phyloP scores from a whole-genome alignment of 2,113 vertebrate species.

The Nerophis lumbriciformis region DNA sequence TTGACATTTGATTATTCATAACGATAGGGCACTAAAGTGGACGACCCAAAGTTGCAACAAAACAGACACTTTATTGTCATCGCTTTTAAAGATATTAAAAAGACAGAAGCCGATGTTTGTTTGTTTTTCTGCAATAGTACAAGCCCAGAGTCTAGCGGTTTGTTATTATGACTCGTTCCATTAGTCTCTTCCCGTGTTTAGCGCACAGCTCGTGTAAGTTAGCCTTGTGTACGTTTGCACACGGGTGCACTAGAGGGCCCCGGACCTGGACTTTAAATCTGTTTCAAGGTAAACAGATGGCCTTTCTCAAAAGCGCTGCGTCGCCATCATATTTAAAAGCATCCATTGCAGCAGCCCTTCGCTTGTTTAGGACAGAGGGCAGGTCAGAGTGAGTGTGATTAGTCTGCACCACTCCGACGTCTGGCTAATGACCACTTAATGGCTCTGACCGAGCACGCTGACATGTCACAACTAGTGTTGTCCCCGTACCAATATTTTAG shows the following conservation, averaged over 20 bases:
- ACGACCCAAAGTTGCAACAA: not conserved
- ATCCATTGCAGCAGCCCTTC: slow-evolving; percentile 60
- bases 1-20: not conserved
- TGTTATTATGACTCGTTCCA: slow-evolving; percentile 97
- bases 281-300: slow-evolving; percentile 62
- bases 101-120: not conserved
- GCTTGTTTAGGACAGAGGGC: slow-evolving; percentile 59
- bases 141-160: slow-evolving; percentile 83
- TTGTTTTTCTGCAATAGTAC: slow-evolving; percentile 22
- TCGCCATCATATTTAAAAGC: slow-evolving; percentile 58
- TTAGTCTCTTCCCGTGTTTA: slow-evolving; percentile 78
- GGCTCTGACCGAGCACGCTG: slow-evolving; percentile 18
- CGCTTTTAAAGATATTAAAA: not conserved
- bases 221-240: slow-evolving; percentile 83
- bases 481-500: too few species aligned
- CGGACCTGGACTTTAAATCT: slow-evolving; percentile 81
- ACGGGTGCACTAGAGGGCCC: slow-evolving; percentile 56
- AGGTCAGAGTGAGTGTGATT: slow-evolving; percentile 55
- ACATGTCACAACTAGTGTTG: too few species aligned
- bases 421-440: slow-evolving; percentile 57
- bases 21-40: not conserved
- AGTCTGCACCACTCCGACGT: slow-evolving; percentile 50
- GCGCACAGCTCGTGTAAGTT: slow-evolving; percentile 67
- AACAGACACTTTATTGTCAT: slow-evolving; percentile 3
- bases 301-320: slow-evolving; percentile 50